Base-by-base conservation (phyloP, 2,113 vertebrate genomes). In the Sorex fumeus region DNA sequence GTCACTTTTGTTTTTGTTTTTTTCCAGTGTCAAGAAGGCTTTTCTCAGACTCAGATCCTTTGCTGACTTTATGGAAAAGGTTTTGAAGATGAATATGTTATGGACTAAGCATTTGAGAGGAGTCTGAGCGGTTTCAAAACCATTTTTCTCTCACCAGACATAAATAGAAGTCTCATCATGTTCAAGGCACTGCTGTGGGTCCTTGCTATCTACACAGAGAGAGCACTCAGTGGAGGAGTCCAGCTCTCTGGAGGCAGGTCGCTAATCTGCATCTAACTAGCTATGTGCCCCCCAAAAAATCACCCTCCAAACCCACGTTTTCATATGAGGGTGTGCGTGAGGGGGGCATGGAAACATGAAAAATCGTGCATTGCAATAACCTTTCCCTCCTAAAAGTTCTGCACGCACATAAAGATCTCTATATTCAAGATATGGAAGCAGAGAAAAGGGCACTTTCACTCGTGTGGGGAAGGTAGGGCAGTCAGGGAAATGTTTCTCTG, bases 321-420 rank as follows among this genome's bases (percentile, higher is more conserved):
- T 70, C 43, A 19, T 30, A 34, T 1, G 25, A 9, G 34, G 75
- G 50, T 92, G 96, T 13, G 53, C 4, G 53, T 53, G 53, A 4
- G 57, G 15, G 57, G 57, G 57, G 57, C 76, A 70, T 25, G 8
- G 23, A 7, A 23, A 50, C 47, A 60, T 66, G 25, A 47, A 88
- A 84, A 93, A 11, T 40, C 86, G 80, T 32, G 16, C 91, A 79
- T 18, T 66, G 47, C 72, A 91, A 36, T 34, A 60, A 69, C 4
- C 19, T 79, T 91, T 75, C 62, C 30, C 25, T 53, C 91, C 53
- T 71, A 80, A 82, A 91, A 30, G 67, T 43, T 43, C 70, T 40
- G 6, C 78, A 32, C 78, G 70, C 32, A 40, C 36, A 40, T 67
- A 72, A 82, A 91, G 27, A 67, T 43, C 64, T 34, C 8, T 75